A percentile compares a stretch with the other conserved stretches of the same genome.
Evolutionary conservation across 2,888 invertebrate species (phyloP).

Genomic region (Pantelozetes paolii): DNA sequence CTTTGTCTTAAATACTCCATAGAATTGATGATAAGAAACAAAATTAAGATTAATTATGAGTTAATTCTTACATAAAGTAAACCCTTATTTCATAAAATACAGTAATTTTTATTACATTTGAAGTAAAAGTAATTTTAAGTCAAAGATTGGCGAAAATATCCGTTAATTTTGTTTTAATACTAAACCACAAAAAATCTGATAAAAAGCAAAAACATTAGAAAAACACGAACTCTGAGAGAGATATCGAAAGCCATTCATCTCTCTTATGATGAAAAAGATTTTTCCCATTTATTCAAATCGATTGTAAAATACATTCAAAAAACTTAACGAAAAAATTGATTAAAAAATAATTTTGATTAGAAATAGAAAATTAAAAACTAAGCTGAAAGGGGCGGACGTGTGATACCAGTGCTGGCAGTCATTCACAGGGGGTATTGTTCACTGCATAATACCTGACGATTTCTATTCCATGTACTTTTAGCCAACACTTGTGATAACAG

Average conservation of each 20-base stretch:
- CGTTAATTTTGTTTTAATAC: neutral
- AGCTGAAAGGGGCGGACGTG: slow-evolving; percentile 27
- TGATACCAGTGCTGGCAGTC: no score
- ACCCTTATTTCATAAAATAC: neutral
- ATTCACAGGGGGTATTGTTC: no score
- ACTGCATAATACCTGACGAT: no score
- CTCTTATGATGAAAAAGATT: no score
- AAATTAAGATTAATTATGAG: neutral
- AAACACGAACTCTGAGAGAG: neutral
- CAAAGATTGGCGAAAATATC: neutral
- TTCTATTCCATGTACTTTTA: no score
- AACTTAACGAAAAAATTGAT: neutral
- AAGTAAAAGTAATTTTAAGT: no score
- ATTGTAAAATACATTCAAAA: neutral
- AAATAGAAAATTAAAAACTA: neutral
- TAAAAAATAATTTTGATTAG: neutral
- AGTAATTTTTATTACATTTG: neutral
- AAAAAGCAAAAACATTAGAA: neutral
- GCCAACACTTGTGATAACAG: slow-evolving; percentile 23
- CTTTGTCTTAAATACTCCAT: no score
- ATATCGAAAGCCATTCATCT: neutral
- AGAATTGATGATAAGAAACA: neutral
- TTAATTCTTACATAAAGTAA: no score
- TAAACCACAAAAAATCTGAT: slow-evolving; percentile 2
- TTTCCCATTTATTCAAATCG: no score